These are phyloP conservation scores for Oegoconia quadripuncta DNA, from an alignment of 2,888 invertebrate genomes.

Conservation along the genomic window DNA sequence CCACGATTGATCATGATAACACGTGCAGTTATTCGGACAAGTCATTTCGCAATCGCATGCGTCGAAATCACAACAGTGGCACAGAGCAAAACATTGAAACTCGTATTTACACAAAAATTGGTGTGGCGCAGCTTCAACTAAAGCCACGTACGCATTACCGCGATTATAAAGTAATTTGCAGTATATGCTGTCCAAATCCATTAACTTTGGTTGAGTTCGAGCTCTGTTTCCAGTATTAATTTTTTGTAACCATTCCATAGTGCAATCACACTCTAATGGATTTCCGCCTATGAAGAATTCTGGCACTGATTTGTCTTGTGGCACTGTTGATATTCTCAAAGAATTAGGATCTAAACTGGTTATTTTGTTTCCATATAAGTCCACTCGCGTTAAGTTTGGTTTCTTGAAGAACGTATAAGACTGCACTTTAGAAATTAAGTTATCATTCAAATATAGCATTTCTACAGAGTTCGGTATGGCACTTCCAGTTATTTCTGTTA, in stretches of 20 bases:
- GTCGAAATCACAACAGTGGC: constrained; percentile 94
- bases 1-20: constrained; percentile 94
- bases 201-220: constrained; percentile 88
- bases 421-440: constrained; percentile 89
- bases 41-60: constrained; percentile 96
- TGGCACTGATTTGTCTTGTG: constrained; percentile 84
- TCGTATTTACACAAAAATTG: constrained; percentile 92
- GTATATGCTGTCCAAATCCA: constrained; percentile 90
- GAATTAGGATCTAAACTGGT: constrained; percentile 87
- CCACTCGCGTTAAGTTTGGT: constrained; percentile 89
- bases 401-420: constrained; percentile 93
- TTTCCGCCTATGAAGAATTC: constrained; percentile 92
- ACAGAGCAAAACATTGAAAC: constrained; percentile 90
- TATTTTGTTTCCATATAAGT: constrained; percentile 89
- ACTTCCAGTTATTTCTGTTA: constrained; percentile 89
- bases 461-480: constrained; percentile 91
- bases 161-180: constrained; percentile 90
- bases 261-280: constrained; percentile 92
- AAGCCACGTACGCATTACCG: constrained; percentile 84
- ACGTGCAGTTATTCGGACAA: constrained; percentile 91
- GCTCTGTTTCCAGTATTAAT: constrained; percentile 86
- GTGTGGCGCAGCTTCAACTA: constrained; percentile 88
- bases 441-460: constrained; percentile 88
- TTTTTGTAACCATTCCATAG: constrained; percentile 94
- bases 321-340: constrained; percentile 86